phyloP scores from a whole-genome alignment of 2,888 invertebrate genomes.

The Timema podura region DNA sequence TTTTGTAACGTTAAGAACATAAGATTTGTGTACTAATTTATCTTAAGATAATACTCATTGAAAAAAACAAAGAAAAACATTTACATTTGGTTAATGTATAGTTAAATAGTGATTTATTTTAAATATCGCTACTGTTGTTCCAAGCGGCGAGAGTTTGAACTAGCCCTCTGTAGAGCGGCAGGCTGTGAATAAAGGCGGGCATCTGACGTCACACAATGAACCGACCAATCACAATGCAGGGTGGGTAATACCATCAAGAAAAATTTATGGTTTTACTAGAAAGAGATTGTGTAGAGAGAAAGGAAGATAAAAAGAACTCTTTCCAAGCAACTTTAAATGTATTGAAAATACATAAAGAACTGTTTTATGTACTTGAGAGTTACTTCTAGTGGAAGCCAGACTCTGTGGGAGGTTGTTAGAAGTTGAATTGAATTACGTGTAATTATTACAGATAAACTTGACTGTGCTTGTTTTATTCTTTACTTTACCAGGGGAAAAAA shows the following conservation, averaged over 20 bases:
- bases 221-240: slow-evolving; percentile 21
- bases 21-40: no score
- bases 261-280: slow-evolving; percentile 8
- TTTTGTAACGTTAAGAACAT: no score
- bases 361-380: slow-evolving; percentile 8
- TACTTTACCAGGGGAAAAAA: no score
- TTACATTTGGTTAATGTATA: no score
- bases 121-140: no score
- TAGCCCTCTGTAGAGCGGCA: neutral
- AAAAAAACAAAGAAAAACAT: no score
- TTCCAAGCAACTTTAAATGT: slow-evolving; percentile 11
- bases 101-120: no score
- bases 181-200: slow-evolving; percentile 25
- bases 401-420: neutral
- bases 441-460: neutral
- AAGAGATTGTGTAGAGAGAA: slow-evolving; percentile 14
- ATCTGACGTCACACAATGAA: slow-evolving; percentile 21
- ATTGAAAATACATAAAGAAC: slow-evolving; percentile 17
- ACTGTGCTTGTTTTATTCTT: no score
- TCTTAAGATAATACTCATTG: no score
- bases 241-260: slow-evolving; percentile 11
- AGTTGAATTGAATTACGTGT: slow-evolving; percentile 11
- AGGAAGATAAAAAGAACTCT: slow-evolving; percentile 14
- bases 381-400: neutral
- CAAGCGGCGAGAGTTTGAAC: slow-evolving; percentile 11